Conservation (phyloP, 2,888 invertebrate species). For the Morpho achilles region DNA sequence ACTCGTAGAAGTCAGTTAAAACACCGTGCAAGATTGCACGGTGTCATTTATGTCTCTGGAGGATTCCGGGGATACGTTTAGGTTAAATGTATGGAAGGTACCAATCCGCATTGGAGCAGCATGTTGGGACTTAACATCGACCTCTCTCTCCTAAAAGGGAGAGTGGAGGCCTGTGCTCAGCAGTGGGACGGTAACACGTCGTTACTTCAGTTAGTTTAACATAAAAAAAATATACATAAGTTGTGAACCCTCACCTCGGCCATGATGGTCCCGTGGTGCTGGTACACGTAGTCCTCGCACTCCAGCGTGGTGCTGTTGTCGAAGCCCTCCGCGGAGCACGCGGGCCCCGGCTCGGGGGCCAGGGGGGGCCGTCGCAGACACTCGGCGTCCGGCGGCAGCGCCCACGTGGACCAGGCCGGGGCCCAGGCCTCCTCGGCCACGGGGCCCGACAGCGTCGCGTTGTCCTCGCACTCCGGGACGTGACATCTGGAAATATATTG, state of each 20-base stretch:
- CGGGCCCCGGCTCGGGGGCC: slow-evolving; percentile 30
- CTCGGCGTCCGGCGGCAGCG: slow-evolving; percentile 45
- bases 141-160: no score
- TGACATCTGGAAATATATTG: slow-evolving; percentile 54
- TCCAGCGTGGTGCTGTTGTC: slow-evolving; percentile 42
- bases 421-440: slow-evolving; percentile 36
- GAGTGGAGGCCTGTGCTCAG: no score
- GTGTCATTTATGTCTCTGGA: no score
- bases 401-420: slow-evolving; percentile 45
- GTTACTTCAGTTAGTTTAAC: no score
- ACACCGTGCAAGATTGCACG: no score
- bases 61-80: no score
- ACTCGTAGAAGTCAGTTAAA: no score
- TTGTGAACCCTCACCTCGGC: slow-evolving; percentile 60
- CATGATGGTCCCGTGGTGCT: slow-evolving; percentile 69
- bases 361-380: slow-evolving; percentile 45
- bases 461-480: slow-evolving; percentile 74
- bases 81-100: no score
- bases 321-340: slow-evolving; percentile 55
- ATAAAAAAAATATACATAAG: no score
- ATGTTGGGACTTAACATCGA: no score
- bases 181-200: no score
- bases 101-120: no score
- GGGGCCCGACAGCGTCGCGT: slow-evolving; percentile 34
- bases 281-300: slow-evolving; percentile 70